Evolutionary conservation across 2,113 vertebrate genomes (phyloP).

Genomic region (Siphamia tubifer): DNA sequence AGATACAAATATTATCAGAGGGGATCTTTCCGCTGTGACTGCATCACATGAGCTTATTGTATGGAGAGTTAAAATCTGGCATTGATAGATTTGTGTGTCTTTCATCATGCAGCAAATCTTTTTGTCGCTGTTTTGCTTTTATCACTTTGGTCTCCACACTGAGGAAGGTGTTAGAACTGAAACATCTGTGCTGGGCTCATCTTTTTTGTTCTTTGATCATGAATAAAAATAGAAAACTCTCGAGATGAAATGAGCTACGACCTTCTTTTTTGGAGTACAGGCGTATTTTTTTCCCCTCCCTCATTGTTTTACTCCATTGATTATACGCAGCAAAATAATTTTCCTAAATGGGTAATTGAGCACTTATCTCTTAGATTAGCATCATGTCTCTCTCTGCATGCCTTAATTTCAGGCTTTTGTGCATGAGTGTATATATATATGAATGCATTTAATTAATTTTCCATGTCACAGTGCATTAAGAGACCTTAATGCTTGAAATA

Average conservation of each 20-base stretch:
- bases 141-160: constrained; percentile 5
- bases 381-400: constrained; percentile 25
- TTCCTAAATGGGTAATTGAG: constrained; percentile 55
- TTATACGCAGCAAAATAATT: constrained; percentile 39
- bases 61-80: constrained; percentile 24
- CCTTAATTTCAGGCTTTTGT: constrained; percentile 58
- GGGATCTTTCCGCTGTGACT: background rate
- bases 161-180: constrained; percentile 7
- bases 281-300: background rate
- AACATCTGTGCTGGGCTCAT: constrained; percentile 11
- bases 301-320: constrained; percentile 51
- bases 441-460: constrained; percentile 60
- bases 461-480: constrained; percentile 48
- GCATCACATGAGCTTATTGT: background rate
- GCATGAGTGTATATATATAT: constrained; percentile 26
- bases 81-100: constrained; percentile 23
- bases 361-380: constrained; percentile 41
- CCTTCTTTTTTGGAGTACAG: constrained; percentile 5
- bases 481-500: constrained; percentile 27
- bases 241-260: constrained; percentile 28
- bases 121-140: constrained; percentile 29
- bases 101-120: constrained; percentile 28
- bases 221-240: constrained; percentile 55
- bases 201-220: constrained; percentile 46
- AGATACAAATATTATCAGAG: no score